Evolutionary conservation across 2,888 invertebrate genomes (phyloP).

Genomic region (Acleris emargana): DNA sequence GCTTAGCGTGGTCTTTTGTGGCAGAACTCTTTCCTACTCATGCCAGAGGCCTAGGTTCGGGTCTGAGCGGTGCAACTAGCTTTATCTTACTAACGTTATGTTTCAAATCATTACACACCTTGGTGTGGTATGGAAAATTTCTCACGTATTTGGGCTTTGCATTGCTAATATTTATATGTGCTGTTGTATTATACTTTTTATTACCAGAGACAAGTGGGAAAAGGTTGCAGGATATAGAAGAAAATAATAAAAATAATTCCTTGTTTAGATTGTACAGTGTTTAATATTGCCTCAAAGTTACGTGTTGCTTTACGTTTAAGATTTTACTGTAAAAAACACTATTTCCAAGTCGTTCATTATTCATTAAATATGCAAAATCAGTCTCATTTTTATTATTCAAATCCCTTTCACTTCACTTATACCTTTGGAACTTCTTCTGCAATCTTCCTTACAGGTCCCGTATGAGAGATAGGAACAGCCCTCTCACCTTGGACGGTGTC

Average conservation of each 20-base stretch:
- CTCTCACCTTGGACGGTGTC: slow-evolving; percentile 71
- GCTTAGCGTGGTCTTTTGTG: slow-evolving; percentile 57
- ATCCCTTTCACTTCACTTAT: slow-evolving; percentile 26
- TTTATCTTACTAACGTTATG: slow-evolving; percentile 53
- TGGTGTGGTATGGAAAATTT: slow-evolving; percentile 51
- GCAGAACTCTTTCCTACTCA: slow-evolving; percentile 59
- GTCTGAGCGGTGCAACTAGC: slow-evolving; percentile 52
- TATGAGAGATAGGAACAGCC: slow-evolving; percentile 83
- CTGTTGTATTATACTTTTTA: slow-evolving; percentile 48
- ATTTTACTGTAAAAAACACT: too few species aligned
- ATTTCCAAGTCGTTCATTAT: slow-evolving; percentile 35
- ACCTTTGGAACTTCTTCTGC: slow-evolving; percentile 46
- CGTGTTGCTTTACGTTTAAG: too few species aligned
- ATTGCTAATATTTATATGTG: slow-evolving; percentile 45
- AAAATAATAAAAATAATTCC: slow-evolving; percentile 38
- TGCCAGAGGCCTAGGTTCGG: slow-evolving; percentile 59
- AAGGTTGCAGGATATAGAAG: slow-evolving; percentile 88
- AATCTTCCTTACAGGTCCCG: slow-evolving; percentile 80
- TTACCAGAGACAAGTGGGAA: slow-evolving; percentile 75
- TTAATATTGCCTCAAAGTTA: background rate
- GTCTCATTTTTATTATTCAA: slow-evolving; percentile 34
- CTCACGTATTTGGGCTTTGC: slow-evolving; percentile 53
- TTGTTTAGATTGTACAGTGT: background rate
- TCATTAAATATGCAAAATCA: slow-evolving; percentile 39
- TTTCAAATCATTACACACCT: slow-evolving; percentile 55